A percentile compares a stretch with the other conserved stretches of the same genome.
These are phyloP conservation scores for Cyprinodon tularosa DNA, from an alignment of 2,113 vertebrate genomes.

Conservation along the genomic window DNA sequence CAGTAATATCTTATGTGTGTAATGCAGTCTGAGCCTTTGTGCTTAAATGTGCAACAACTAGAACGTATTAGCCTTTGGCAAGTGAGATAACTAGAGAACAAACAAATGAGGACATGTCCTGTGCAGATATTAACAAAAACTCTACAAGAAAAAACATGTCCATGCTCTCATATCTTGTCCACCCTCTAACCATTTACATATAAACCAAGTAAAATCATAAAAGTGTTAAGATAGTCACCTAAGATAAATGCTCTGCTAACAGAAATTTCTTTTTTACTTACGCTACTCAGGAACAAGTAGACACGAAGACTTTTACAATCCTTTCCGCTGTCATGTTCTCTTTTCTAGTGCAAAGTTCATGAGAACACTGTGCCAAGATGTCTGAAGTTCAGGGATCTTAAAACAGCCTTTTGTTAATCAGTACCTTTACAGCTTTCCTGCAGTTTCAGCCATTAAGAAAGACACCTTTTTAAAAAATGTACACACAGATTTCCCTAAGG, in stretches of 20 bases:
- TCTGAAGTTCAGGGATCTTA: background rate
- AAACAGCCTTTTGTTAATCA: slow-evolving; percentile 40
- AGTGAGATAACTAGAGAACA: slow-evolving; percentile 19
- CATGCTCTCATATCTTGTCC: slow-evolving; percentile 4
- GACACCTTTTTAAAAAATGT: background rate
- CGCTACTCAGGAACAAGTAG: slow-evolving; percentile 21
- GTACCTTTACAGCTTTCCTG: slow-evolving; percentile 2
- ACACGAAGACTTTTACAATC: slow-evolving; percentile 27
- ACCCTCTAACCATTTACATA: slow-evolving; percentile 18
- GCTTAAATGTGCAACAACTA: slow-evolving; percentile 18
- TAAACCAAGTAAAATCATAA: slow-evolving; percentile 16
- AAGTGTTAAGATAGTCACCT: slow-evolving; percentile 10
- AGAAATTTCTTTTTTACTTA: slow-evolving; percentile 41
- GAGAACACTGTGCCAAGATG: background rate
- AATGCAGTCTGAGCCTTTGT: background rate
- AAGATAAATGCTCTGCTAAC: slow-evolving; percentile 4
- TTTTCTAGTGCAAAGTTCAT: slow-evolving; percentile 65
- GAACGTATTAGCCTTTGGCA: slow-evolving; percentile 22
- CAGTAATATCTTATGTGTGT: background rate
- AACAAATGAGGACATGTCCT: slow-evolving; percentile 16
- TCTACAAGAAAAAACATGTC: slow-evolving; percentile 5
- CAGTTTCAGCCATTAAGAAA: background rate
- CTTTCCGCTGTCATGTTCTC: slow-evolving; percentile 16
- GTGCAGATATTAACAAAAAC: slow-evolving; percentile 31
- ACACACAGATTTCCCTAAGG: background rate